Evolutionary conservation across 2,797 vertebrate genomes (phyloP).

Genomic region (Merluccius polli): DNA sequence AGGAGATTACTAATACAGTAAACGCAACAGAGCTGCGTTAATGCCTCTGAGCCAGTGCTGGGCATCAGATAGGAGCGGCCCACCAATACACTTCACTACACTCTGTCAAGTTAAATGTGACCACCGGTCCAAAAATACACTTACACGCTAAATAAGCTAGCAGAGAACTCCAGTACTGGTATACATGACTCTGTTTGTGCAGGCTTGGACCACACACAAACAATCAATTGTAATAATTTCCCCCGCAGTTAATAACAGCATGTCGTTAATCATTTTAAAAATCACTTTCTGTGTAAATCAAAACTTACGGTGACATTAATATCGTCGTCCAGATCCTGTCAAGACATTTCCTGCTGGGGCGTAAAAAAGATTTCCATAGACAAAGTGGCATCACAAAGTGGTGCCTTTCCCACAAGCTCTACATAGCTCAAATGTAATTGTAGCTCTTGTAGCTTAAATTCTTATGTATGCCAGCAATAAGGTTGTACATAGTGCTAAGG

Average conservation of each 20-base stretch:
- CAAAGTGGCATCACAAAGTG: constrained; percentile 23
- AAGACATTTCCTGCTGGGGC: constrained; percentile 35
- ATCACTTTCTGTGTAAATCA: constrained; percentile 37
- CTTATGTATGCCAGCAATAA: neutral
- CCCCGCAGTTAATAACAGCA: constrained; percentile 21
- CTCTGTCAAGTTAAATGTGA: constrained; percentile 44
- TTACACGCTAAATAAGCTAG: constrained; percentile 29
- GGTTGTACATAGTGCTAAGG: constrained; percentile 34
- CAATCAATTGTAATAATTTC: neutral
- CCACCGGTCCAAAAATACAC: constrained; percentile 24
- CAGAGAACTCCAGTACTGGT: constrained; percentile 17
- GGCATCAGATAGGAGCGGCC: constrained; percentile 22
- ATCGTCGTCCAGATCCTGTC: constrained; percentile 27
- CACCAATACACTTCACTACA: constrained; percentile 39
- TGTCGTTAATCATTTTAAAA: neutral
- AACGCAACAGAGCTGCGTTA: constrained; percentile 65
- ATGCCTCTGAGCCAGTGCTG: constrained; percentile 42
- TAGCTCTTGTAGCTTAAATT: constrained; percentile 17
- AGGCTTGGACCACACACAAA: neutral
- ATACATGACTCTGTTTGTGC: neutral
- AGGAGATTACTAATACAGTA: constrained; percentile 79
- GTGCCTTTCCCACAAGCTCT: constrained; percentile 30
- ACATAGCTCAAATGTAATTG: constrained; percentile 35
- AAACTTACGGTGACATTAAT: constrained; percentile 28
- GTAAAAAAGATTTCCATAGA: constrained; percentile 29